These are phyloP conservation scores for Sebastes variabilis DNA, from an alignment of 2,797 vertebrate species.

Conservation along the genomic window DNA sequence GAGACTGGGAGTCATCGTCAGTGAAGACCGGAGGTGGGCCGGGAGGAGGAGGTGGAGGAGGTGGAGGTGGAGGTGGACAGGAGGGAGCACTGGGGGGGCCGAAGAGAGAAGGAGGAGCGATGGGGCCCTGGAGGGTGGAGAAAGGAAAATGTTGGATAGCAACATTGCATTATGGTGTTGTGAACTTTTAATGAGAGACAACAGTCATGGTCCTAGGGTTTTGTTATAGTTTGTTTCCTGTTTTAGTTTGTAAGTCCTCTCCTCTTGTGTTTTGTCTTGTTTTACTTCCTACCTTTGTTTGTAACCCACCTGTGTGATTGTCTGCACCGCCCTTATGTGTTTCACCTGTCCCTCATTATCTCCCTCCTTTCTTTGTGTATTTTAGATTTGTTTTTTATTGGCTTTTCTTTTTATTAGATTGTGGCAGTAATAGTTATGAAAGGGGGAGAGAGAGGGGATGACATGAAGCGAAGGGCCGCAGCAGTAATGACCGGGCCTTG, in stretches of 20 bases:
- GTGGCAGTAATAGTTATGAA: too few relatives aligned
- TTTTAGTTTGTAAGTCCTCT: background rate
- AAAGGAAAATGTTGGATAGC: background rate
- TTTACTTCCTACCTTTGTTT: background rate
- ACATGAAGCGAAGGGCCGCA: rapidly evolving
- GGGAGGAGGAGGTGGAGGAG: slow-evolving; percentile 84
- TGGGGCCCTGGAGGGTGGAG: slow-evolving; percentile 74
- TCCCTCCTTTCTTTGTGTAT: too few relatives aligned
- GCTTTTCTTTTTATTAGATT: too few relatives aligned
- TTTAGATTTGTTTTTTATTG: too few relatives aligned
- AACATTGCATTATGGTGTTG: background rate
- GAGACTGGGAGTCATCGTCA: slow-evolving; percentile 73
- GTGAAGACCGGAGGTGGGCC: slow-evolving; percentile 85
- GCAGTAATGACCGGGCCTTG: too few relatives aligned
- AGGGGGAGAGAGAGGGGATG: too few relatives aligned
- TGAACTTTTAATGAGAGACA: background rate
- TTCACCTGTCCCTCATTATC: too few relatives aligned
- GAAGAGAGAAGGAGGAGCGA: slow-evolving; percentile 80
- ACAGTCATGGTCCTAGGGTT: background rate
- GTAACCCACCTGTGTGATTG: too few relatives aligned
- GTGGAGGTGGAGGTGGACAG: slow-evolving; percentile 67
- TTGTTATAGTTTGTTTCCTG: background rate
- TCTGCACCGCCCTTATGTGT: rapidly evolving
- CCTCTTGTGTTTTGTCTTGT: background rate
- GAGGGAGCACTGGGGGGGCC: slow-evolving; percentile 66